Conservation (phyloP, 2,797 vertebrate species). For the Siniperca undulata region DNA sequence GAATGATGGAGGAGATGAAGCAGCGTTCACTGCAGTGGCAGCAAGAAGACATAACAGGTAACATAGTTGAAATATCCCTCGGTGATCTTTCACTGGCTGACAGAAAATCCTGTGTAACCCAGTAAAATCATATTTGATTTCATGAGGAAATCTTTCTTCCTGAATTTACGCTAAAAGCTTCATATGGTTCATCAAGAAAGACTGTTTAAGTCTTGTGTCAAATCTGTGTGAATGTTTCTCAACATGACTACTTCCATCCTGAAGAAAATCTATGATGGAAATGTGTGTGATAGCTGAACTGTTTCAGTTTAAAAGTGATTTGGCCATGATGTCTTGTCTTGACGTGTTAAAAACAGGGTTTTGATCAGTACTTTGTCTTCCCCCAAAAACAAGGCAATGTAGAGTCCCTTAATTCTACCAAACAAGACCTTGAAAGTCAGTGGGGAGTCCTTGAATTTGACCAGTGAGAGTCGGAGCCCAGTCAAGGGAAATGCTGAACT, state of each 20-base stretch:
- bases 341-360: not conserved
- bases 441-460: not conserved
- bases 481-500: conserved; percentile 13
- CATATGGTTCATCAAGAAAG: not conserved
- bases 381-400: not conserved
- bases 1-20: not conserved
- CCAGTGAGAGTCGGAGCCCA: not conserved
- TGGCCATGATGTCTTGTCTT: too few species aligned
- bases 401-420: not conserved
- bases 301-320: not conserved
- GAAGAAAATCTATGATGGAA: not conserved
- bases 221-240: not conserved
- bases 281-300: not conserved
- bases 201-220: not conserved
- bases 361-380: not conserved
- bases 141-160: not conserved
- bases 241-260: not conserved
- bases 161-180: not conserved
- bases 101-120: not conserved
- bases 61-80: not conserved
- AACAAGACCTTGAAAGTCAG: conserved; percentile 8
- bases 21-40: not conserved
- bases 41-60: conserved; percentile 13
- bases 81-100: not conserved
- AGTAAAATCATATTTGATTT: not conserved